Percentiles rank a stretch among this genome's conserved stretches.
phyloP scores from a whole-genome alignment of 2,113 vertebrate genomes.

The Thymallus thymallus region DNA sequence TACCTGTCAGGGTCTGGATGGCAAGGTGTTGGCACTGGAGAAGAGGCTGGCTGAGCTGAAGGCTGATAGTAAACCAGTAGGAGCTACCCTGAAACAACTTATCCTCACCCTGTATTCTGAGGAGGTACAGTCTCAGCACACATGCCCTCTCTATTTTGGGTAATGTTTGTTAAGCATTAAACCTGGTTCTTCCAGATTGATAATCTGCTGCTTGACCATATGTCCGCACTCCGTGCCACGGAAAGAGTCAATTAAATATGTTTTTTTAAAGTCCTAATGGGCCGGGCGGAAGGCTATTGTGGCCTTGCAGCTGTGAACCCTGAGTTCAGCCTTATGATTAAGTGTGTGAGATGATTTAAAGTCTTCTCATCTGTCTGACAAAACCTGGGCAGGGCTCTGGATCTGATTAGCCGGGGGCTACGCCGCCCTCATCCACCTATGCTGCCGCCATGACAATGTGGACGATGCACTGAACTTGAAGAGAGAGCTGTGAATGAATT shows the following conservation, averaged over 20 bases:
- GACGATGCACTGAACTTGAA: slow-evolving; percentile 92
- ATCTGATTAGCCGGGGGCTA: slow-evolving; percentile 84
- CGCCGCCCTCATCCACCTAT: slow-evolving; percentile 84
- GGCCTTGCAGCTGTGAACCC: too few relatives aligned
- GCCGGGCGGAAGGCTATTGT: too few relatives aligned
- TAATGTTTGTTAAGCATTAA: too few relatives aligned
- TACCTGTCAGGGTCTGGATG: slow-evolving; percentile 55
- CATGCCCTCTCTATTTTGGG: not conserved
- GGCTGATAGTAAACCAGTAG: slow-evolving; percentile 78
- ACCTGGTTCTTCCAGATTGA: too few relatives aligned
- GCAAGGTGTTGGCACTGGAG: slow-evolving; percentile 65
- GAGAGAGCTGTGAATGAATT: slow-evolving; percentile 84
- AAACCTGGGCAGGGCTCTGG: slow-evolving; percentile 89
- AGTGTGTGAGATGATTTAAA: too few relatives aligned
- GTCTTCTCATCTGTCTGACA: slow-evolving; percentile 56
- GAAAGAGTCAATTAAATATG: too few relatives aligned
- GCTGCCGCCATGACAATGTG: slow-evolving; percentile 86
- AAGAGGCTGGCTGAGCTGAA: slow-evolving; percentile 74
- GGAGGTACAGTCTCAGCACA: slow-evolving; percentile 73
- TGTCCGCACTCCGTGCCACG: too few relatives aligned
- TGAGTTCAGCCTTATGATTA: too few relatives aligned
- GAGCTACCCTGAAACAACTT: slow-evolving; percentile 70
- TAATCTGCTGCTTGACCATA: too few relatives aligned
- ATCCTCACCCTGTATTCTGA: slow-evolving; percentile 75
- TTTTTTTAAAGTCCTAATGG: too few relatives aligned